Evolutionary conservation across 2,113 vertebrate genomes (phyloP).

Genomic region (Apistogramma diplotaenia): DNA sequence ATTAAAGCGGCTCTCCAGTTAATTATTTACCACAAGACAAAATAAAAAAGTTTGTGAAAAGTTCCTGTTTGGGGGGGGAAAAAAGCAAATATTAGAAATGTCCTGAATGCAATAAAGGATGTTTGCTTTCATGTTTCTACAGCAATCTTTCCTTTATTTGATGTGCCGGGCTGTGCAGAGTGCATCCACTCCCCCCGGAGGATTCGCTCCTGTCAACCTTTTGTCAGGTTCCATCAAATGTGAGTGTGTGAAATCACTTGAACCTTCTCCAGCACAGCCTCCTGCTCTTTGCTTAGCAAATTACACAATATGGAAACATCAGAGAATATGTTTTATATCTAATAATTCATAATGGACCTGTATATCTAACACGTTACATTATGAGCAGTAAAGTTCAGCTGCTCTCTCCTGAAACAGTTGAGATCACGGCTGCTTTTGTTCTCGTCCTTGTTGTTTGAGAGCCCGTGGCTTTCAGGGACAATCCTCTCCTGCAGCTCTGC

Average conservation of each 20-base stretch:
- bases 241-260: background rate
- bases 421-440: background rate
- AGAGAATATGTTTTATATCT: background rate
- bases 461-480: slow-evolving; percentile 10
- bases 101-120: background rate
- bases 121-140: background rate
- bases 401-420: background rate
- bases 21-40: background rate
- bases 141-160: background rate
- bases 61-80: rapidly evolving
- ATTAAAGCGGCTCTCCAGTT: background rate
- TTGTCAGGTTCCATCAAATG: background rate
- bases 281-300: background rate
- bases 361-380: background rate
- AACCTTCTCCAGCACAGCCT: background rate
- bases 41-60: background rate
- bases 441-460: background rate
- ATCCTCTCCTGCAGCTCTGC: slow-evolving; percentile 8
- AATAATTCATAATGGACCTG: background rate
- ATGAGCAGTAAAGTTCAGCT: background rate
- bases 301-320: background rate
- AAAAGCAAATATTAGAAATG: background rate
- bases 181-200: background rate
- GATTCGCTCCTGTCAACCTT: background rate
- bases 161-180: background rate